Base-by-base conservation (phyloP, 2,113 vertebrate species). In the Meriones unguiculatus region DNA sequence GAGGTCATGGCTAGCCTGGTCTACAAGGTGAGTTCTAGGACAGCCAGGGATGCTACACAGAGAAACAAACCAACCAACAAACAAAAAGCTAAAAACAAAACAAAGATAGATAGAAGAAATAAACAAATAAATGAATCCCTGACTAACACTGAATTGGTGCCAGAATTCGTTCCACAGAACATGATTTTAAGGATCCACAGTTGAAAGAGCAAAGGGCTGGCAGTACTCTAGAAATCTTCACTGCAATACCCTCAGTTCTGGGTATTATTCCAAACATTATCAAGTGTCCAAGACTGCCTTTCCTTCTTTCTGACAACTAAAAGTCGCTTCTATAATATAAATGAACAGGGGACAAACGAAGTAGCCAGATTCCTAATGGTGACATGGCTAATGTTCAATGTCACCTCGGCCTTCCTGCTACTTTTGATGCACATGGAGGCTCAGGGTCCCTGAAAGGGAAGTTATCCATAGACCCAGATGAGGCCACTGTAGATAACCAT, bases 341-440 rank as follows among this genome's bases (percentile, higher is more conserved):
- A 1, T 78, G 15, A 62, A 18, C 20, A 20, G 2, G 28, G 38
- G 6, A 25, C 2, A 86, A 65, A 25, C n/a, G 7, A 32, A 9
- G 46, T n/a, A 32, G 4, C 12, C 15, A 20, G 41, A 35, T 35
- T 65, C 41, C 41, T 30, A 5, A n/a, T 22, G 46, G 35, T 22
- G 25, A 65, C 30, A 25, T 0, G 1, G 72, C 25, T 59, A 46
- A 0, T 0, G 0, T 38, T 35, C 76, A 14, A 13, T 32, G 62
- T 77, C 38, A 46, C 46, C 28, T 65, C 52, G 7, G 41, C 18
- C 11, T 57, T 38, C 54, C 75, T 57, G 35, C 15, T 57, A 12
- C 30, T 50, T 32, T 65, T 12, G 11, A 28, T 46, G 46, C 0
- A 18, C 9, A 64, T 77, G 38, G 32, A 35, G 81, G 57, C 62